Evolutionary conservation across 2,888 invertebrate species (phyloP), one percentile per base, ranked within the genome.

Genomic region (Pollenia griseotomentosa): DNA sequence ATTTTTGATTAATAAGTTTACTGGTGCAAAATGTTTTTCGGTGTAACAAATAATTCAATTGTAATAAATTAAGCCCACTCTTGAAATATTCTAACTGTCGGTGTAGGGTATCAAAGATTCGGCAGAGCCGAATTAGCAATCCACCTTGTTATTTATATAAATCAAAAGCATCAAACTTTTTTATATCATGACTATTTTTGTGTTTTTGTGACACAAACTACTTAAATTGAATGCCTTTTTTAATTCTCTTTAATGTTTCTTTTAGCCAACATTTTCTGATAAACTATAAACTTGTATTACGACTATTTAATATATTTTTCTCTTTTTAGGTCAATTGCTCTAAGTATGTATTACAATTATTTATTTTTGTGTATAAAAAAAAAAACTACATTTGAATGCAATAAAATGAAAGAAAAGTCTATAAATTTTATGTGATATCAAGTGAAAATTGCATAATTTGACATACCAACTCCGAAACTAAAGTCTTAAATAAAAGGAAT

Each of bases 361-460:
- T 73, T 73, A 12, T 46, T 19, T 33, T n/a, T n/a, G 3, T 61
- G 33, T 48, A 10, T 44, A 19, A 55, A 71, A 53, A 59, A 11
- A n/a, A 10, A 55, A 55, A 70, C 40, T 11, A 46, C 14, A n/a
- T 48, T 66, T 46, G 33, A 78, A 66, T 46, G 46, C 1, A 44
- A 23, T 74, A 16, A 53, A 66, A 44, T 23, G 44, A 77, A 85
- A 87, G 65, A 66, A 65, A 89, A 89, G n/a, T 12, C 73, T 78
- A 87, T 87, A 87, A 84, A 87, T 87, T 82, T 61, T 78, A 51
- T 65, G n/a, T 84, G 77, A 68, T 84, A 87, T 87, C 84, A 81
- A 87, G 84, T 82, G 84, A 82, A 87, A 84, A 87, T 87, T 84
- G 84, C 78, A 87, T 84, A 87, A 87, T 78, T 84, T 87, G 81